Conservation (phyloP, 2,888 invertebrate genomes). For the Drosophila picticornis region DNA sequence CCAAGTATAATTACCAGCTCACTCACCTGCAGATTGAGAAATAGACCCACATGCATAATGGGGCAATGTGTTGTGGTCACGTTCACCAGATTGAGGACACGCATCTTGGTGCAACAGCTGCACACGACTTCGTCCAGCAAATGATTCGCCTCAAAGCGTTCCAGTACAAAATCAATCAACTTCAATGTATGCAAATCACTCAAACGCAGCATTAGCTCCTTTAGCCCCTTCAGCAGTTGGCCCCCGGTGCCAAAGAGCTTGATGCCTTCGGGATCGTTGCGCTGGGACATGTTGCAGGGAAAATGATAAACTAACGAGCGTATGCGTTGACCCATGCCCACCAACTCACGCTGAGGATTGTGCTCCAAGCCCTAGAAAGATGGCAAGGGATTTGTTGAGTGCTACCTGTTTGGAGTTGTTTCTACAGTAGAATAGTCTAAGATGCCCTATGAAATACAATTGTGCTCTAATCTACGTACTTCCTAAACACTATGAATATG, state of each 20-base stretch:
- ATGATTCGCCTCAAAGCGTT: conserved; percentile 89
- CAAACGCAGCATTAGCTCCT: conserved; percentile 89
- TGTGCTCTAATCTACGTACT: not conserved
- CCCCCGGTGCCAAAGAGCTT: conserved; percentile 92
- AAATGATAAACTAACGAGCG: conserved; percentile 89
- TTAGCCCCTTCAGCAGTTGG: conserved; percentile 88
- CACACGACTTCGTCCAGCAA: conserved; percentile 90
- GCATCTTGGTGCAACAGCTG: conserved; percentile 88
- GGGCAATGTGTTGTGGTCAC: conserved; percentile 90
- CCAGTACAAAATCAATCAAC: conserved; percentile 91
- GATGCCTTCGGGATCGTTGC: conserved; percentile 88
- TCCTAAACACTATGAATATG: not conserved
- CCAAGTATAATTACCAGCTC: not conserved
- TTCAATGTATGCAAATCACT: conserved; percentile 88
- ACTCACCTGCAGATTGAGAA: conserved; percentile 89
- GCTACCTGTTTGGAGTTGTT: not conserved
- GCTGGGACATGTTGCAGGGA: conserved; percentile 90
- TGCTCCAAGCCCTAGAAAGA: conserved; percentile 52
- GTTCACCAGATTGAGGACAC: conserved; percentile 89
- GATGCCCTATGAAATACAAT: not conserved
- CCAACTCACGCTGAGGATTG: conserved; percentile 73
- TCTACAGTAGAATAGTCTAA: not conserved
- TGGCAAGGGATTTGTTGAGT: not conserved
- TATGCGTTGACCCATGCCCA: conserved; percentile 87
- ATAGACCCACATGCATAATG: conserved; percentile 91